Percentiles rank a stretch among this genome's conserved stretches.
phyloP scores from a whole-genome alignment of 2,888 invertebrate genomes.

The Thera obeliscata region DNA sequence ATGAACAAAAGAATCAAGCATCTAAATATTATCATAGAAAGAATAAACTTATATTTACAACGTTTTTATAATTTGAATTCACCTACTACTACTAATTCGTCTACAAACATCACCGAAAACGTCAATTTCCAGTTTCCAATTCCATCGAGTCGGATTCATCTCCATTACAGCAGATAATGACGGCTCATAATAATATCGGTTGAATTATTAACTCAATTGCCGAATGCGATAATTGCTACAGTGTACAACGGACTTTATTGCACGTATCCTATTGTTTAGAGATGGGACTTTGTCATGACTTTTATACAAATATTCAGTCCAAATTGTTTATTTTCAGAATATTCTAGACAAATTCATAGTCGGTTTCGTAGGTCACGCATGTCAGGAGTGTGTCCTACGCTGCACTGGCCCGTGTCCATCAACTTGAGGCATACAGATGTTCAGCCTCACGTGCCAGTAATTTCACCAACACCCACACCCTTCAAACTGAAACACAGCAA shows the following conservation, averaged over 20 bases:
- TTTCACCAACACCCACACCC: too few species aligned
- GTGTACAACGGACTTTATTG: slow-evolving; percentile 39
- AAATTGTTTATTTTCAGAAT: too few species aligned
- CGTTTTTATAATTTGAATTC: background rate
- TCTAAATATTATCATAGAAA: too few species aligned
- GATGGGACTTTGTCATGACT: slow-evolving; percentile 5
- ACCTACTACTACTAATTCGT: background rate
- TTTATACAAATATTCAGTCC: background rate
- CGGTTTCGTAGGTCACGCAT: too few species aligned
- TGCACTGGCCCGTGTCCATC: too few species aligned
- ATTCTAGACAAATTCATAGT: too few species aligned
- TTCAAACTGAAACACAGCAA: too few species aligned
- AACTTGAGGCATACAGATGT: too few species aligned
- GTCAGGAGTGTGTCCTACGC: too few species aligned
- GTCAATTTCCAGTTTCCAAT: slow-evolving; percentile 15
- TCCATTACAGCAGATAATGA: slow-evolving; percentile 26
- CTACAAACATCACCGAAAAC: slow-evolving; percentile 15
- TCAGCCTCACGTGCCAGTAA: too few species aligned
- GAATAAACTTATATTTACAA: too few species aligned
- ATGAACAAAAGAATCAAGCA: too few species aligned
- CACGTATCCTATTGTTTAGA: slow-evolving; percentile 38
- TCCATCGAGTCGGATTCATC: slow-evolving; percentile 15
- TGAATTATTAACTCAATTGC: slow-evolving; percentile 66
- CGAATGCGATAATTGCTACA: slow-evolving; percentile 53
- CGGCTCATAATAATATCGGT: slow-evolving; percentile 41